These are phyloP conservation scores for Pollicipes pollicipes DNA, from an alignment of 1,140 invertebrate genomes.

Conservation along the genomic window DNA sequence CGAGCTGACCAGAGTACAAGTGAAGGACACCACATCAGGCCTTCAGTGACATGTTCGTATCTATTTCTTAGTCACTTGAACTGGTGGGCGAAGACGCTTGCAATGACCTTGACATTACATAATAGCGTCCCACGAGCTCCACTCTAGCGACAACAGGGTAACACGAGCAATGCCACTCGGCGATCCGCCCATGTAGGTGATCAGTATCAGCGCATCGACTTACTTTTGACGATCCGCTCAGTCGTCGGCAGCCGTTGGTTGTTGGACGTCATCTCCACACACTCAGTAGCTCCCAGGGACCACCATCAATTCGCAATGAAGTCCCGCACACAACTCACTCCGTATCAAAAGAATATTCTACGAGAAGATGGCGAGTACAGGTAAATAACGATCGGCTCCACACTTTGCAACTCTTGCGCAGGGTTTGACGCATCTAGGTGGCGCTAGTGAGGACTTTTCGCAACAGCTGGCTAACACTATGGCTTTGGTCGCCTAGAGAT, in stretches of 20 bases:
- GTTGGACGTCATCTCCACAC: background rate
- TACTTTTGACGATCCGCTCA: constrained; percentile 1
- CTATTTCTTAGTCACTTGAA: too few relatives aligned
- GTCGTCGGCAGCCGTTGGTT: background rate
- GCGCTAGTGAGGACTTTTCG: background rate
- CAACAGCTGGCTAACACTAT: background rate
- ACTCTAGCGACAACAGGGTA: too few relatives aligned
- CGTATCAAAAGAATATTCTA: background rate
- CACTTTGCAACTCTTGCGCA: background rate
- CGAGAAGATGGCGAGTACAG: background rate
- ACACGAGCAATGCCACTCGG: too few relatives aligned
- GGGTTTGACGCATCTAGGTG: background rate
- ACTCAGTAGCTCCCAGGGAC: background rate
- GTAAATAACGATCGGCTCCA: background rate
- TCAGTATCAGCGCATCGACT: too few relatives aligned
- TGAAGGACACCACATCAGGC: too few relatives aligned
- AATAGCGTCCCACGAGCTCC: too few relatives aligned
- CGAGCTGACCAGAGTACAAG: too few relatives aligned
- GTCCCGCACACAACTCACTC: background rate
- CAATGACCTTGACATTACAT: too few relatives aligned
- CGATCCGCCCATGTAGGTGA: too few relatives aligned
- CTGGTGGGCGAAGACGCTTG: too few relatives aligned
- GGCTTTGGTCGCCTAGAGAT: background rate
- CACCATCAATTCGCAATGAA: background rate
- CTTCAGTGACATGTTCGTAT: too few relatives aligned